Conservation (phyloP, 1,140 invertebrate genomes). For the Nilaparvata lugens region DNA sequence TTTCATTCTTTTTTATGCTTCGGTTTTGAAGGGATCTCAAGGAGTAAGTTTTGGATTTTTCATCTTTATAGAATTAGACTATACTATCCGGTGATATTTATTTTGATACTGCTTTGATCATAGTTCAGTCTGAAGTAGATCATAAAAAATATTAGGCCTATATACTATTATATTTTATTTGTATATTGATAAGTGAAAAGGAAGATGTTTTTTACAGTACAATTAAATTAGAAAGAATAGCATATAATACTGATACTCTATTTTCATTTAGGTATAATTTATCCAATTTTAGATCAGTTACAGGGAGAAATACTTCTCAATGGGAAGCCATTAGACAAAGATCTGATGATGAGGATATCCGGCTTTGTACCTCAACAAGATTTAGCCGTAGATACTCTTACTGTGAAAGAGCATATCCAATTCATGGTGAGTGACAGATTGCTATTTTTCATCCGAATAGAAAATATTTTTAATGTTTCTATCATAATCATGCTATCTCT, state of each 20-base stretch:
- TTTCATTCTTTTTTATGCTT: neutral
- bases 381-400: slow-evolving; percentile 54
- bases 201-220: too few relatives aligned
- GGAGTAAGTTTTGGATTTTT: neutral
- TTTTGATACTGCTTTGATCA: too few relatives aligned
- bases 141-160: too few relatives aligned
- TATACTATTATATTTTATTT: too few relatives aligned
- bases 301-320: slow-evolving; percentile 57
- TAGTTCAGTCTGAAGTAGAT: too few relatives aligned
- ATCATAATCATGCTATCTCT: too few relatives aligned
- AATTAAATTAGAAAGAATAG: slow-evolving; percentile 1
- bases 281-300: slow-evolving; percentile 36
- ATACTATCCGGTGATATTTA: too few relatives aligned
- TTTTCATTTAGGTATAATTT: slow-evolving; percentile 3
- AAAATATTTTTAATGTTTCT: too few relatives aligned
- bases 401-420: slow-evolving; percentile 59
- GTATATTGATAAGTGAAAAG: too few relatives aligned
- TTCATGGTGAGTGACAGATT: slow-evolving; percentile 57
- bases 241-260: neutral
- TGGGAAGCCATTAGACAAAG: slow-evolving; percentile 46
- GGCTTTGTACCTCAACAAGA: slow-evolving; percentile 65
- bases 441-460: too few relatives aligned
- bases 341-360: slow-evolving; percentile 55
- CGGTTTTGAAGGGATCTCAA: neutral
- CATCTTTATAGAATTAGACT: too few relatives aligned